Evolutionary conservation across 2,888 invertebrate genomes (phyloP), one percentile per base, ranked within the genome.

Genomic region (Leucophora obtusa): DNA sequence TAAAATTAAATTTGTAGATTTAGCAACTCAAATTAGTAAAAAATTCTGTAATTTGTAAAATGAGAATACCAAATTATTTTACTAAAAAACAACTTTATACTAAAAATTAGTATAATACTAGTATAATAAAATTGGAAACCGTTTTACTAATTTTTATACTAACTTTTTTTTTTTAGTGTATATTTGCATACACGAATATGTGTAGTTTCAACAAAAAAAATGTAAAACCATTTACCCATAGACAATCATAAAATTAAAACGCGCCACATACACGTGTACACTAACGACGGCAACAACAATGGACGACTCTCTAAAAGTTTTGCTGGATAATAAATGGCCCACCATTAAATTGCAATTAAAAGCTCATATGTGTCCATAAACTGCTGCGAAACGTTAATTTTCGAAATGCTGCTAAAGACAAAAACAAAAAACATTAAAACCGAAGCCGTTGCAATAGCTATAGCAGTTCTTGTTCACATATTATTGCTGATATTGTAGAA

Each of bases 321-420:
- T 73, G 74, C 68, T 77, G 82, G 87, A 88, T 87, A 87, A 87
- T 87, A 87, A 87, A 87, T 87, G 87, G 86, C 87, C 87, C 84
- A 84, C 88, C 87, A 87, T 87, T 87, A 87, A 87, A 87, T 87
- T 87, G 88, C 88, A 87, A 87, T 87, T 87, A 87, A 87, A 87
- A 87, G 87, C 87, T 87, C 87, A 87, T 87, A 87, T 87, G 88
- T 86, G 87, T 85, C 83, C 85, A 86, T 84, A 86, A 87, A 87
- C 82, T 82, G 79, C 77, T 81, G 71, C 79, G 71, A 81, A 75
- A 81, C 72, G 82, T 81, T 72, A 76, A 77, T 81, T 75, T 79
- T 81, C 70, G 66, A 75, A 43, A 65, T 66, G 69, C 58, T 65
- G 53, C 62, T 60, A 59, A 74, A 59, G 62, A 62, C 65, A 73